A percentile compares a stretch with the other conserved stretches of the same genome.
Conservation (phyloP, 2,113 vertebrate species). For the Siniperca knerii region DNA sequence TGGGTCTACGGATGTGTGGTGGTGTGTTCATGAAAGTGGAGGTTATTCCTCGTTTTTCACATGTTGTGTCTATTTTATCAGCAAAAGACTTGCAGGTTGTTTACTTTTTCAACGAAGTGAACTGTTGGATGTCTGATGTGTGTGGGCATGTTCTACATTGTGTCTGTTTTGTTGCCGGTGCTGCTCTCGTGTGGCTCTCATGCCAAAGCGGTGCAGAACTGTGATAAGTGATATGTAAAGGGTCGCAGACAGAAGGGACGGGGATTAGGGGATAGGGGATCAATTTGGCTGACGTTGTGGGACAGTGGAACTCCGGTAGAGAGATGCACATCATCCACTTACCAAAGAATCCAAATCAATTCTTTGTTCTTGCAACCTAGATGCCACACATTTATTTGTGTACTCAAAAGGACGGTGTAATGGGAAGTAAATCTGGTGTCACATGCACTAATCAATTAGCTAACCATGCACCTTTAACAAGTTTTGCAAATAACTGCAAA, state of each 20-base stretch:
- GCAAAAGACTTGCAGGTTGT: background rate
- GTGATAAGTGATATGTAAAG: slow-evolving; percentile 35
- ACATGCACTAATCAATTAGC: slow-evolving; percentile 15
- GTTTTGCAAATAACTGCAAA: slow-evolving; percentile 43
- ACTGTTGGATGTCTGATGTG: background rate
- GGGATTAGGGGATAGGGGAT: slow-evolving; percentile 18
- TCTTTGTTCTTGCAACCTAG: slow-evolving; percentile 78
- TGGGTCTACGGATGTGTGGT: background rate
- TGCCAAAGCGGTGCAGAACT: slow-evolving; percentile 69
- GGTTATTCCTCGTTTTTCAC: background rate
- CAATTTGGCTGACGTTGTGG: slow-evolving; percentile 60
- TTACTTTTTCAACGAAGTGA: background rate
- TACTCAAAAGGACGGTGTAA: slow-evolving; percentile 52
- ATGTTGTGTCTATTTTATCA: background rate
- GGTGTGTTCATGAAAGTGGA: background rate
- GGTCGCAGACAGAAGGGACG: slow-evolving; percentile 27
- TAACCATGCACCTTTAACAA: slow-evolving; percentile 34
- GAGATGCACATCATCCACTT: slow-evolving; percentile 82
- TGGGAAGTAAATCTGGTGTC: slow-evolving; percentile 24
- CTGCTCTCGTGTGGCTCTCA: slow-evolving; percentile 62
- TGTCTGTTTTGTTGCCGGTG: slow-evolving; percentile 17
- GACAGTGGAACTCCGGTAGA: slow-evolving; percentile 67
- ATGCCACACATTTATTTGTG: slow-evolving; percentile 35
- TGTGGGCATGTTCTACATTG: background rate
- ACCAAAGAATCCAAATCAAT: slow-evolving; percentile 86